phyloP scores from a whole-genome alignment of 2,797 vertebrate species.

The Trachops cirrhosus region DNA sequence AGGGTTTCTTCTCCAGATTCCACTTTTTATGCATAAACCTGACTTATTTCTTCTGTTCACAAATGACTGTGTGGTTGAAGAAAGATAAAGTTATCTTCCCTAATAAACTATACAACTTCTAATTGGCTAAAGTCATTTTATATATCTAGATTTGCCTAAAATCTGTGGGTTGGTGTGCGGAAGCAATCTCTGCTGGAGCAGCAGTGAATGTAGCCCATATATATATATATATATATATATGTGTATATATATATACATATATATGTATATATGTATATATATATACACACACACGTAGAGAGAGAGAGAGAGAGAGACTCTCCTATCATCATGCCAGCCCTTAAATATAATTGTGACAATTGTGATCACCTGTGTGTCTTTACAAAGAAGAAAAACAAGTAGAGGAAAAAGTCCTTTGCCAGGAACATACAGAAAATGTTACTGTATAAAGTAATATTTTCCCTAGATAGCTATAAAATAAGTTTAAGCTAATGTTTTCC shows the following conservation, averaged over 20 bases:
- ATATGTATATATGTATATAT: too few relatives aligned
- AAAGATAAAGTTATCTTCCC: neutral
- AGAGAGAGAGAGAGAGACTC: too few relatives aligned
- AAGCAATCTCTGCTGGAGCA: neutral
- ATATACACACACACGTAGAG: too few relatives aligned
- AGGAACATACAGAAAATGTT: too few relatives aligned
- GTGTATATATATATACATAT: too few relatives aligned
- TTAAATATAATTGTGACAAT: neutral
- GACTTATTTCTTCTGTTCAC: neutral
- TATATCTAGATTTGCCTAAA: neutral
- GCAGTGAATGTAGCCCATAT: too few relatives aligned
- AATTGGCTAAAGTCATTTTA: neutral
- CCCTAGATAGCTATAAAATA: neutral
- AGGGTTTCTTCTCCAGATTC: neutral
- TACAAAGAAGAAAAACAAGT: neutral
- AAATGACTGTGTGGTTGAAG: neutral
- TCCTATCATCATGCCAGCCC: rapidly evolving
- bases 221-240: too few relatives aligned
- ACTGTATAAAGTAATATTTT: neutral
- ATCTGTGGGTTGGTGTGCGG: neutral
- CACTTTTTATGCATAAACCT: neutral
- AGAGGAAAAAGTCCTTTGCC: neutral
- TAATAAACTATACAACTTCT: neutral
- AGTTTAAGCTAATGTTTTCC: neutral
- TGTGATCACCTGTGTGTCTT: neutral